phyloP scores from a whole-genome alignment of 2,797 vertebrate genomes.

The Hydrolagus colliei region DNA sequence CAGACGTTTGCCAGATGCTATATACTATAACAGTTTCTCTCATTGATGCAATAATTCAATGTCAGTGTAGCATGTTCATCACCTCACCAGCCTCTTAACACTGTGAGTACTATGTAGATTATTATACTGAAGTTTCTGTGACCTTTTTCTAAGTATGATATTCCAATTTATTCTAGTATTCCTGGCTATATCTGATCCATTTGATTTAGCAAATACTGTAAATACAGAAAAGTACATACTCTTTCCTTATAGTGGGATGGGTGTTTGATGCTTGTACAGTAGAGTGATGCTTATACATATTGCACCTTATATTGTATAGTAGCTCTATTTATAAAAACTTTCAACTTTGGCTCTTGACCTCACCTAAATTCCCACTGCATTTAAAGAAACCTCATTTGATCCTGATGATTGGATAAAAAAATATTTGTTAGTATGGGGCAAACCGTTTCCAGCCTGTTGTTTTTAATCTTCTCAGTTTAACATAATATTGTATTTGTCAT shows the following conservation, averaged over 20 bases:
- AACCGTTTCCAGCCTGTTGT: background rate
- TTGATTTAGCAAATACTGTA: too few species aligned
- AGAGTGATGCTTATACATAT: too few species aligned
- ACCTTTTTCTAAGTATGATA: constrained; percentile 19
- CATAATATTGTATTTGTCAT: background rate
- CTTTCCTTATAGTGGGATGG: too few species aligned
- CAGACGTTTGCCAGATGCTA: too few species aligned
- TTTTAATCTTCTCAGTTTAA: background rate
- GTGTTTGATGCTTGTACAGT: too few species aligned
- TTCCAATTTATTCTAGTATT: too few species aligned
- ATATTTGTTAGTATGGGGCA: background rate
- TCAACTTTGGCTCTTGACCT: background rate
- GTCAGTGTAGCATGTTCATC: constrained; percentile 12
- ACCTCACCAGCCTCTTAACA: constrained; percentile 1
- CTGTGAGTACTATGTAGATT: background rate
- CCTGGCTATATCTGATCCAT: too few species aligned
- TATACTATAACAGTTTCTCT: too few species aligned
- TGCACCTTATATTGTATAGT: background rate
- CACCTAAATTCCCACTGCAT: background rate
- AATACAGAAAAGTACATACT: too few species aligned
- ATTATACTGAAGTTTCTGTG: constrained; percentile 22
- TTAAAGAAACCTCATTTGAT: constrained; percentile 2
- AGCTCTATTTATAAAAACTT: background rate
- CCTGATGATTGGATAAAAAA: background rate
- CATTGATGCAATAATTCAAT: background rate